These are phyloP conservation scores for Sterrhoptilus dennistouni DNA, from an alignment of 2,113 vertebrate species.

Conservation along the genomic window DNA sequence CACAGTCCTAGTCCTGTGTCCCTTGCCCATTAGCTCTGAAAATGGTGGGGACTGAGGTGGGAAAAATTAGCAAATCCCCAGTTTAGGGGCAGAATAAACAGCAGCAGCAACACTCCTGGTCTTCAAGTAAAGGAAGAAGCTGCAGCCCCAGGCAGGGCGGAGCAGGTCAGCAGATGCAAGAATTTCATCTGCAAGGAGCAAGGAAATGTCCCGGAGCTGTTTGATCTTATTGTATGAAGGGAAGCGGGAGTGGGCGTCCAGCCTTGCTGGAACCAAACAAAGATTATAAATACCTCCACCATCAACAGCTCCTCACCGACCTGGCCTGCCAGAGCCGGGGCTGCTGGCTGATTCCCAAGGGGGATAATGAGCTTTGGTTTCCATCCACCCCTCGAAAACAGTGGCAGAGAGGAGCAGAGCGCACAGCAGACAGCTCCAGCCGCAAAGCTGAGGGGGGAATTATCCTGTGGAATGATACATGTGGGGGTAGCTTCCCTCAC, in stretches of 20 bases:
- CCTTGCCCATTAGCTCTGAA: not conserved
- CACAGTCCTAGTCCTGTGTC: not conserved
- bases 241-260: conserved; percentile 39
- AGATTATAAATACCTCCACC: conserved; percentile 26
- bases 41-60: not conserved
- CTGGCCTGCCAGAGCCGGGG: not conserved
- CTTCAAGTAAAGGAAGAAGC: not conserved
- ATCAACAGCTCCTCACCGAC: not conserved
- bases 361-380: not conserved
- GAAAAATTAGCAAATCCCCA: not conserved
- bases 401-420: not conserved
- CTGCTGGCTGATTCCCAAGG: conserved; percentile 12
- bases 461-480: not conserved
- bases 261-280: conserved; percentile 61
- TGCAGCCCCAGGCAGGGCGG: not conserved
- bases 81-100: not conserved
- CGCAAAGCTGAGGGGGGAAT: not conserved
- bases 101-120: not conserved
- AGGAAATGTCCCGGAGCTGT: conserved; percentile 48
- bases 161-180: not conserved
- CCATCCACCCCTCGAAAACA: accelerated
- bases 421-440: accelerated
- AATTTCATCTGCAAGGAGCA: not conserved
- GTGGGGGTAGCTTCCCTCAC: not conserved
- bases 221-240: conserved; percentile 64